These are phyloP conservation scores for Hedya salicella DNA, from an alignment of 2,888 invertebrate species.

Conservation along the genomic window DNA sequence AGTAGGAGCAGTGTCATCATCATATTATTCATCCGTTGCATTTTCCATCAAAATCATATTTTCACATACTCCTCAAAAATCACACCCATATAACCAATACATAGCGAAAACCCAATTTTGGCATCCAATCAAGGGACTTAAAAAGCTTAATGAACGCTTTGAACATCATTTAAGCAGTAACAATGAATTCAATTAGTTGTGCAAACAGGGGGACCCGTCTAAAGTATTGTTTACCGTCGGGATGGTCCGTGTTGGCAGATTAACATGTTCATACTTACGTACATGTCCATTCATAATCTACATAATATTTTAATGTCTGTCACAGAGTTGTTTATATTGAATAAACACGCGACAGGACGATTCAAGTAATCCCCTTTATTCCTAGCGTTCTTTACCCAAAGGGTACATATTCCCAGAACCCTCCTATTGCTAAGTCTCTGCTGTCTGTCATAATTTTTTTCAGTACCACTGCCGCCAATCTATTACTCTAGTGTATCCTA, in stretches of 20 bases:
- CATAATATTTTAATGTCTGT: neutral
- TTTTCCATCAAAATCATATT: conserved; percentile 22
- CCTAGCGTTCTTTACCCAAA: too few relatives aligned
- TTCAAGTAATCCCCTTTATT: too few relatives aligned
- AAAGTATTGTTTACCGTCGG: conserved; percentile 65
- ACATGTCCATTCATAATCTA: conserved; percentile 3
- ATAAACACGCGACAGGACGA: too few relatives aligned
- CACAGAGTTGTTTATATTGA: neutral
- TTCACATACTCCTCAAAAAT: conserved; percentile 2
- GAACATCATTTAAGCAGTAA: conserved; percentile 75
- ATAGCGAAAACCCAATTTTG: conserved; percentile 24
- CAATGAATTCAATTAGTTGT: conserved; percentile 81
- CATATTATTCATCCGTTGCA: neutral
- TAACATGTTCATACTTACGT: conserved; percentile 20
- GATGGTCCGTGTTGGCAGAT: conserved; percentile 20
- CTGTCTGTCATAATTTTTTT: too few relatives aligned
- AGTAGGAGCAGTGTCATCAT: too few relatives aligned
- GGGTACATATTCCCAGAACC: too few relatives aligned
- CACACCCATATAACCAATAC: neutral
- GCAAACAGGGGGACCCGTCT: conserved; percentile 64
- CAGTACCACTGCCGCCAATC: too few relatives aligned
- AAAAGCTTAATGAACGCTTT: conserved; percentile 58
- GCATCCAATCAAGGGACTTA: conserved; percentile 41
- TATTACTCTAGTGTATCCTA: neutral
- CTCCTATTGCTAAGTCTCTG: too few relatives aligned